Evolutionary conservation across 2,888 invertebrate species (phyloP), one percentile per base, ranked within the genome.

Genomic region (Plagiodera versicolora): DNA sequence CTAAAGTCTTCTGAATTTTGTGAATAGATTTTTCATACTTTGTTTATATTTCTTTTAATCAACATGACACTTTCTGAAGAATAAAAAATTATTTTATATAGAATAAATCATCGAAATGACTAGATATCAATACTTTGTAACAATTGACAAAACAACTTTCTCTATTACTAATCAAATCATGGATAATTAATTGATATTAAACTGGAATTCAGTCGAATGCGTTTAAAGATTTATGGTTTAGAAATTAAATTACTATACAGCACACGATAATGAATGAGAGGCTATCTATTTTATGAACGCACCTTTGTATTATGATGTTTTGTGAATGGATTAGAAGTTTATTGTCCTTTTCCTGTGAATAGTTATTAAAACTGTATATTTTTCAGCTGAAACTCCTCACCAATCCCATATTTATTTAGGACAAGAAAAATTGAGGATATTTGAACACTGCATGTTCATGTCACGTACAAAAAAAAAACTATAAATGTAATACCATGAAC

Each of bases 161-260:
- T 14, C 39, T 14, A 14, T 14, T 4, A 39, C 39, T 39, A 39
- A 39, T 39, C 10, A 39, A 32, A 32, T 32, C 8, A 39, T 14
- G 14, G 39, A 39, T 39, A 39, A 32, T 32, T 6, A 6, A 32
- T 32, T 32, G 32, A 32, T 39, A 39, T 39, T 14, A 14, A 14
- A 24, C 4, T 24, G 24, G 39, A 39, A 14, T n/a, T 14, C 4
- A 14, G 14, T 39, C 11, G 39, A 39, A 39, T 39, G 39, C 6
- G 39, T 3, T 39, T 39, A 14, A 39, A 39, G 39, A 39, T 39
- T 39, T 39, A 39, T 39, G 39, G 39, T 39, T 39, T 14, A 39
- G 39, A 39, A 39, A 39, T 39, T 39, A 39, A 39, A 39, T 39
- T 39, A 39, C 39, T 39, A 39, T 39, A 14, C 39, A 39, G 39